These are phyloP conservation scores for Aegotheles bennettii DNA, from an alignment of 2,113 vertebrate species.

Conservation along the genomic window DNA sequence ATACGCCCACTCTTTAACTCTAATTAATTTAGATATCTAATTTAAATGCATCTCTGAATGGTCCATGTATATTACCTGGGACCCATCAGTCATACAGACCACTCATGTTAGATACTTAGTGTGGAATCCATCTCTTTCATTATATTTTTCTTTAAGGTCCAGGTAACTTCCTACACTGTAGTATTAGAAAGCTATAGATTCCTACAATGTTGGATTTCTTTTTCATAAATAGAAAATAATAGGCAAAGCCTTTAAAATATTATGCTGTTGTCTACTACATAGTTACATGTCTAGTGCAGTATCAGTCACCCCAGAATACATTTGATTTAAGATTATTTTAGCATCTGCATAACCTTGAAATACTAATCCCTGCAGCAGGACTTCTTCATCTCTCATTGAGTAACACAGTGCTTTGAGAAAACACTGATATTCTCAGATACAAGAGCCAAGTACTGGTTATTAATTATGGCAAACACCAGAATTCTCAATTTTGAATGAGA, in stretches of 20 bases:
- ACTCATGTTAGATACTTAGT: background rate
- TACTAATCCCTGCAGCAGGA: background rate
- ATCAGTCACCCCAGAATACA: background rate
- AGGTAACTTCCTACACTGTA: background rate
- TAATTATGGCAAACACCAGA: background rate
- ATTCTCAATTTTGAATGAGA: background rate
- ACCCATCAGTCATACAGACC: background rate
- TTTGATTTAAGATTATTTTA: background rate
- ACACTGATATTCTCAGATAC: background rate
- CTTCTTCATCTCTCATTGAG: background rate
- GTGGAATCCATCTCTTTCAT: background rate
- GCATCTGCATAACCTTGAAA: background rate
- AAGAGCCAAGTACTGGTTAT: background rate
- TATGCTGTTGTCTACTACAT: background rate
- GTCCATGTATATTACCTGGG: background rate
- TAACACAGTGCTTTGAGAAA: background rate
- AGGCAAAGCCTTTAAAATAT: background rate
- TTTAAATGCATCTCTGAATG: background rate
- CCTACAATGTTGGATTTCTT: background rate
- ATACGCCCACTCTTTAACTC: background rate
- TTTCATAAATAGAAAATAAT: background rate
- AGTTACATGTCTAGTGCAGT: background rate
- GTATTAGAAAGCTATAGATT: background rate
- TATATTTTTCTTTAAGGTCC: background rate
- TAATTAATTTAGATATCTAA: background rate